Evolutionary conservation across 1,140 invertebrate genomes (phyloP), one percentile per base, ranked within the genome.

Genomic region (Homarus americanus): DNA sequence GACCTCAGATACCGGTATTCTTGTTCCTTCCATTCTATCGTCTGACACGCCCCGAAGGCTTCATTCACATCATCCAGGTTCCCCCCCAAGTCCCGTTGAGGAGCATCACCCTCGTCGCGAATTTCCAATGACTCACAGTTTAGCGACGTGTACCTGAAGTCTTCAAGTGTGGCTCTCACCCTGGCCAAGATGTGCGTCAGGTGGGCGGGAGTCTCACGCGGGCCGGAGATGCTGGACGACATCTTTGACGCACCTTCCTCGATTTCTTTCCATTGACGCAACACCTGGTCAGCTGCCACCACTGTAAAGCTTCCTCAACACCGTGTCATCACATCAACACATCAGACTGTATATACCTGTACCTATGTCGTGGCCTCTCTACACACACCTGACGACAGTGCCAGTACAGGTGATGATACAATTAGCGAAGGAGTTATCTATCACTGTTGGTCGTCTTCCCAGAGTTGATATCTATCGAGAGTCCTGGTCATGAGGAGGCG

Each of bases 1-100:
- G 87, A 84, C 44, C 69, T 82, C 15, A 90, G 69, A 36, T 90
- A 90, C 36, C 72, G 79, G 36, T 83, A 90, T 49, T 90, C 87
- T 36, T 90, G 87, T 44, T 90, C 87, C 72, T 90, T 90, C 87
- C 87, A 90, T 63, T 90, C 87, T 28, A 90, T 83, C 7, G 87
- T 90, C 80, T 90, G 87, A 36, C 87, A 90, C 2, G 87, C 87
- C 10, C 87, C 80, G 49, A 90, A 90, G 5, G 87, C 87, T 72
- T 90, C 87, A 12, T 66, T 90, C 24, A 90, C 80, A 53, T 90
- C 87, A 15, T 90, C 87, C 80, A 83, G 49, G 36, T 36, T 53
- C 44, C 76, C 79, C 32, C 58, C 24, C 12, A 72, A 32, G 41
- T 34, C 83, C 24, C 79, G 10, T n/a, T 36, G 3, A 1, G 9